Conservation (phyloP, 2,888 invertebrate genomes). For the Drosophila mettleri region DNA sequence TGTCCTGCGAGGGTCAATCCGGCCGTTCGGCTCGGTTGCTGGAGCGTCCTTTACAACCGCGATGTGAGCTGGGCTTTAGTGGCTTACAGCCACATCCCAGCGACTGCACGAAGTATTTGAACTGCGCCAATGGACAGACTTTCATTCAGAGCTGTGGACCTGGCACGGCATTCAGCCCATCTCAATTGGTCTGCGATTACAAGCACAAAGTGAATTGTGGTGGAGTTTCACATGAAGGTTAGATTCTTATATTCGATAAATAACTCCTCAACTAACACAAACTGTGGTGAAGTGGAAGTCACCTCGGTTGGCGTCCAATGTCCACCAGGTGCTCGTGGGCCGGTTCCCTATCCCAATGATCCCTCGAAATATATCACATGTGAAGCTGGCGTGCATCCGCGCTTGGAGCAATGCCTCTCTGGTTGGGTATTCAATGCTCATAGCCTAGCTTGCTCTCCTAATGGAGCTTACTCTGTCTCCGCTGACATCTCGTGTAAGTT, state of each 20-base stretch:
- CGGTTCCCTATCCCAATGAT: conserved; percentile 86
- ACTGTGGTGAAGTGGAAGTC: conserved; percentile 32
- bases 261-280: conserved; percentile 50
- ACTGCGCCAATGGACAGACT: conserved; percentile 87
- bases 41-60: conserved; percentile 33
- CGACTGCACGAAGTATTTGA: conserved; percentile 88
- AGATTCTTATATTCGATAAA: not conserved
- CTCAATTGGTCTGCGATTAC: conserved; percentile 87
- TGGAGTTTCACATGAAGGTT: conserved; percentile 46
- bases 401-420: conserved; percentile 87
- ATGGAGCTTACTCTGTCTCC: conserved; percentile 44
- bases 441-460: conserved; percentile 86
- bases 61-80: conserved; percentile 85
- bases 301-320: conserved; percentile 70
- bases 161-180: conserved; percentile 88
- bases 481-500: conserved; percentile 62
- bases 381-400: conserved; percentile 85
- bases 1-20: conserved; percentile 84
- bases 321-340: conserved; percentile 85
- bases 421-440: conserved; percentile 87
- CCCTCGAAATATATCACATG: conserved; percentile 88
- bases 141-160: conserved; percentile 87
- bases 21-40: conserved; percentile 33
- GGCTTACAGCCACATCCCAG: conserved; percentile 87
- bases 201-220: conserved; percentile 87